Percentiles rank a stretch among this genome's conserved stretches.
Evolutionary conservation across 2,888 invertebrate species (phyloP).

Genomic region (Habroteleia sp.): DNA sequence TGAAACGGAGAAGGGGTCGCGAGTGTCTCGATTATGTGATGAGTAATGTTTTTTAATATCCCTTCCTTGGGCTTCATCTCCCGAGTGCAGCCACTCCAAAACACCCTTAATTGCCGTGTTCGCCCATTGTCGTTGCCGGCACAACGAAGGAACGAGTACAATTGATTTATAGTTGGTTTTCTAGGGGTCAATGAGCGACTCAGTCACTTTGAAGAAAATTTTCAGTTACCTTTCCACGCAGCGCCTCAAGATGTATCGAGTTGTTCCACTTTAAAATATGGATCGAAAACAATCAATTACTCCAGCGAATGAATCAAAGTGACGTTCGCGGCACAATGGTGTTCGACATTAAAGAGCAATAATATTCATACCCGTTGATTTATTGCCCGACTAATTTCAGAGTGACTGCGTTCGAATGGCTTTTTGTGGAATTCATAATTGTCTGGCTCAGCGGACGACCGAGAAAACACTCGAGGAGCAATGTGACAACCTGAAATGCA

Average conservation of each 20-base stretch:
- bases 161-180: slow-evolving; percentile 61
- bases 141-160: slow-evolving; percentile 62
- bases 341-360: slow-evolving; percentile 51
- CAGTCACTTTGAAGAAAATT: slow-evolving; percentile 6
- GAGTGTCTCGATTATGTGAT: slow-evolving; percentile 77
- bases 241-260: slow-evolving; percentile 7
- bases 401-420: slow-evolving; percentile 51
- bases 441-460: slow-evolving; percentile 41
- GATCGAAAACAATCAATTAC: slow-evolving; percentile 45
- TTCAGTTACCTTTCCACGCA: slow-evolving; percentile 10
- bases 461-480: slow-evolving; percentile 50
- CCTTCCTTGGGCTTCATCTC: slow-evolving; percentile 61
- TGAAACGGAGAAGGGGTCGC: slow-evolving; percentile 37
- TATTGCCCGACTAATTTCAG: slow-evolving; percentile 50
- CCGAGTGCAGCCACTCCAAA: slow-evolving; percentile 78
- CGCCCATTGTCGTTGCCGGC: slow-evolving; percentile 66
- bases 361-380: slow-evolving; percentile 52
- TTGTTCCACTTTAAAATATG: slow-evolving; percentile 13
- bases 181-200: slow-evolving; percentile 28
- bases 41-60: slow-evolving; percentile 82
- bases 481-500: slow-evolving; percentile 46
- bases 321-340: slow-evolving; percentile 22
- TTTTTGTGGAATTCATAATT: slow-evolving; percentile 52
- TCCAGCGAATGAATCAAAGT: slow-evolving; percentile 20
- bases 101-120: slow-evolving; percentile 80